Evolutionary conservation across 2,113 vertebrate species (phyloP).

Genomic region (Amblyopsis rosae): DNA sequence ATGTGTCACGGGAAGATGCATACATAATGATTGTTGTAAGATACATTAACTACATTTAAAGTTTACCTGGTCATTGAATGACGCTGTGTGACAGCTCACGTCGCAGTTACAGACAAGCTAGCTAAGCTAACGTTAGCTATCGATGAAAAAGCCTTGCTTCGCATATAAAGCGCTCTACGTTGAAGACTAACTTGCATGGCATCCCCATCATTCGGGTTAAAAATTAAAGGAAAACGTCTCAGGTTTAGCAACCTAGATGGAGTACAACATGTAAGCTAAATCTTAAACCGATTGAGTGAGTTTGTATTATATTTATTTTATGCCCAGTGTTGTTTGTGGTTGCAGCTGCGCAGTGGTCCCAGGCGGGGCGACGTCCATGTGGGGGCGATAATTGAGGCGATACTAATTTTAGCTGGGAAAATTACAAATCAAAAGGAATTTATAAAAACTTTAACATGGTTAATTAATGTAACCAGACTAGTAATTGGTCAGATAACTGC

Average conservation of each 20-base stretch:
- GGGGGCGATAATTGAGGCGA: too few relatives aligned
- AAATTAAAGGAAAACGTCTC: accelerated
- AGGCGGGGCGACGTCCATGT: too few relatives aligned
- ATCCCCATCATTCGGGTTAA: slow-evolving; percentile 26
- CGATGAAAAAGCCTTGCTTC: slow-evolving; percentile 33
- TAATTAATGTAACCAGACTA: too few relatives aligned
- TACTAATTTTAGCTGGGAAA: too few relatives aligned
- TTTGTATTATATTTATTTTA: too few relatives aligned
- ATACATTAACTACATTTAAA: not conserved
- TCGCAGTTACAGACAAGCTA: slow-evolving; percentile 7
- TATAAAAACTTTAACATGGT: too few relatives aligned
- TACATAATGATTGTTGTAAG: not conserved
- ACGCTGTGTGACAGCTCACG: not conserved
- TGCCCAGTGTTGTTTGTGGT: too few relatives aligned
- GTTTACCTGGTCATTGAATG: slow-evolving; percentile 8
- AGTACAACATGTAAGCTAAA: not conserved
- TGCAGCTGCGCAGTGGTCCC: too few relatives aligned
- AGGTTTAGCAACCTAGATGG: not conserved
- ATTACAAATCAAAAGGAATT: too few relatives aligned
- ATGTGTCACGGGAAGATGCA: not conserved
- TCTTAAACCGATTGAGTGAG: too few relatives aligned
- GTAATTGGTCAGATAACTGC: too few relatives aligned
- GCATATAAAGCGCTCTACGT: too few relatives aligned
- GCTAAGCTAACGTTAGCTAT: slow-evolving; percentile 48
- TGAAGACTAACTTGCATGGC: slow-evolving; percentile 7